Base-by-base conservation (phyloP, 2,113 vertebrate genomes). In the Salvelinus sp. region DNA sequence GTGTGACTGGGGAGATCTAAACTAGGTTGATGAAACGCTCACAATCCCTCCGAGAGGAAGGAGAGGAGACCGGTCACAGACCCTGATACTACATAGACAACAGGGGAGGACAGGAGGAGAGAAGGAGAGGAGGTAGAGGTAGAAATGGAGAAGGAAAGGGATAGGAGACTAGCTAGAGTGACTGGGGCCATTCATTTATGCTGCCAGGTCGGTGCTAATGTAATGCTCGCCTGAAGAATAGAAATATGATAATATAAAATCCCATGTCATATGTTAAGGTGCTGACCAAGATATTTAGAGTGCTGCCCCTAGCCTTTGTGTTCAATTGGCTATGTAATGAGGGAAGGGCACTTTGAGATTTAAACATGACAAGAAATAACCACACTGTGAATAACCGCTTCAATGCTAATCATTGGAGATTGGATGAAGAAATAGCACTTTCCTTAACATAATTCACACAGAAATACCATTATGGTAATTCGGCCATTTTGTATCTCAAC, bases 311-410 rank as follows among this genome's bases (percentile, higher is more conserved):
- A 57, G 28, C 73, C 1, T 4, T 68, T 76, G 79, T 73, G 82
- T 83, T 83, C 78, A 88, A 88, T 83, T 79, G 83, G 69, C 80
- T 80, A 72, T 74, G 79, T 86, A 89, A 90, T 76, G 73, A 88
- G 75, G 60, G 67, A 76, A 78, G 78, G 48, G 18, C 70, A 66
- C 63, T 13, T 4, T 70, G 73, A 72, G 58, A 74, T 63, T 63
- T 62, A 22, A 62, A 20, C 58, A 22, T 62, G 6, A 62, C 58
- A 22, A 23, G 20, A 63, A 63, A 63, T 23, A 65, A 4, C 63
- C 9, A 65, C 14, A 65, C 63, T 28, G 63, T 65, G 48, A 54
- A 54, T 3, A 16, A 2, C 23, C 3, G 2, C 64, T 13, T 66
- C 64, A 25, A 27, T 27, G 25, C 12, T 14, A 30, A 28, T 27